Conservation (phyloP, 2,888 invertebrate genomes). For the Protonemura montana region DNA sequence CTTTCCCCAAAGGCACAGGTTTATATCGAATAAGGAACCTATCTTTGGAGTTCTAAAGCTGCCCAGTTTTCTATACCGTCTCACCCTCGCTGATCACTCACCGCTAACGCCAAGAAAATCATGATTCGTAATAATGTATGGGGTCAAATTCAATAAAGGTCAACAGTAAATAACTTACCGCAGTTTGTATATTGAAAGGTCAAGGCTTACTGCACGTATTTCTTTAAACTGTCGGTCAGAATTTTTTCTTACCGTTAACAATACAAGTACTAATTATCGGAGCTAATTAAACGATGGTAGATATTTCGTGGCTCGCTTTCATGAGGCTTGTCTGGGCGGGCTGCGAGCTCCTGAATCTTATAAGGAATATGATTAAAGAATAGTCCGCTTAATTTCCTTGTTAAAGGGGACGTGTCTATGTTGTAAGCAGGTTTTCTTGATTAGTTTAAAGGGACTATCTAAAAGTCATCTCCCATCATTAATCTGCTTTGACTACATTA, state of each 20-base stretch:
- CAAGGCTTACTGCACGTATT: slow-evolving; percentile 43
- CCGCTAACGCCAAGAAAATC: neutral
- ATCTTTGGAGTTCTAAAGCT: neutral
- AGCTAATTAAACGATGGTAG: slow-evolving; percentile 29
- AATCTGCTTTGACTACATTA: slow-evolving; percentile 39
- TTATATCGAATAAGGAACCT: too few species aligned
- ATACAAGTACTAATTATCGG: slow-evolving; percentile 47
- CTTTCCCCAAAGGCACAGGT: too few species aligned
- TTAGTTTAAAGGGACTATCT: slow-evolving; percentile 43
- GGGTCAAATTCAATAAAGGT: slow-evolving; percentile 22
- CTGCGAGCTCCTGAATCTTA: slow-evolving; percentile 37
- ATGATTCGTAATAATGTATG: neutral
- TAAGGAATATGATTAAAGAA: slow-evolving; percentile 35
- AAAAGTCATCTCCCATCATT: slow-evolving; percentile 42
- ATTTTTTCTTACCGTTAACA: slow-evolving; percentile 40
- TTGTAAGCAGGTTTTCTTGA: slow-evolving; percentile 40
- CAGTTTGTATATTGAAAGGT: slow-evolving; percentile 42
- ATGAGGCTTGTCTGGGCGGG: slow-evolving; percentile 8
- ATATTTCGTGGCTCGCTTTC: neutral
- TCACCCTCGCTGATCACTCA: neutral
- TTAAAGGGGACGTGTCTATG: slow-evolving; percentile 36
- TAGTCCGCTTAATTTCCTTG: slow-evolving; percentile 42
- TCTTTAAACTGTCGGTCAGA: slow-evolving; percentile 39
- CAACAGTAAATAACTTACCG: slow-evolving; percentile 35
- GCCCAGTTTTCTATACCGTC: neutral